These are phyloP conservation scores for Agriopis leucophaearia DNA, from an alignment of 2,888 invertebrate genomes.

Conservation along the genomic window DNA sequence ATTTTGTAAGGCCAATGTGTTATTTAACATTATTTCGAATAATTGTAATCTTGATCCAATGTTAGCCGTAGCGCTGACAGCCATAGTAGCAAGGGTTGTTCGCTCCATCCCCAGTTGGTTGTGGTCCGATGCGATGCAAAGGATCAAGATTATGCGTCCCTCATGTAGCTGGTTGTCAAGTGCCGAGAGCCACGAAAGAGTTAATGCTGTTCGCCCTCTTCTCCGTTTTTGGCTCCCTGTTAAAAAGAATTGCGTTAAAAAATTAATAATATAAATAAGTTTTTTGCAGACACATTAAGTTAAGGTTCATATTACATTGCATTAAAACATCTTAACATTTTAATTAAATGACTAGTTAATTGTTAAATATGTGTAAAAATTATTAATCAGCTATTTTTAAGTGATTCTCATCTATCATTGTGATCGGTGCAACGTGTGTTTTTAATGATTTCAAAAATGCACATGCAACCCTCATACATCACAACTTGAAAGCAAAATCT, in stretches of 20 bases:
- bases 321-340: too few relatives aligned
- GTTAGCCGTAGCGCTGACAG: conserved; percentile 60
- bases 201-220: conserved; percentile 95
- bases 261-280: too few relatives aligned
- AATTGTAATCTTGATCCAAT: conserved; percentile 65
- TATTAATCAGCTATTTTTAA: not conserved
- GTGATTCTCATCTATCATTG: not conserved
- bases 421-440: not conserved
- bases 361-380: not conserved
- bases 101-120: conserved; percentile 64
- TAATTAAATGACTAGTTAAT: too few relatives aligned
- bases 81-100: conserved; percentile 55
- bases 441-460: not conserved
- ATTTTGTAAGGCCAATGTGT: conserved; percentile 51
- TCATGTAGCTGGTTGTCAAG: conserved; percentile 89
- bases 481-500: not conserved
- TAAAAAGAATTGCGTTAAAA: conserved; percentile 33
- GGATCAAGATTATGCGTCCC: conserved; percentile 81
- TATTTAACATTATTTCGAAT: conserved; percentile 43
- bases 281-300: too few relatives aligned
- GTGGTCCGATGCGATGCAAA: conserved; percentile 71
- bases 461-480: not conserved
- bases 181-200: conserved; percentile 91
- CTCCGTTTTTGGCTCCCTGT: conserved; percentile 93
- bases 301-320: too few relatives aligned